Percentiles rank a stretch among this genome's conserved stretches.
phyloP scores from a whole-genome alignment of 2,113 vertebrate species.

The Elanoides forficatus region DNA sequence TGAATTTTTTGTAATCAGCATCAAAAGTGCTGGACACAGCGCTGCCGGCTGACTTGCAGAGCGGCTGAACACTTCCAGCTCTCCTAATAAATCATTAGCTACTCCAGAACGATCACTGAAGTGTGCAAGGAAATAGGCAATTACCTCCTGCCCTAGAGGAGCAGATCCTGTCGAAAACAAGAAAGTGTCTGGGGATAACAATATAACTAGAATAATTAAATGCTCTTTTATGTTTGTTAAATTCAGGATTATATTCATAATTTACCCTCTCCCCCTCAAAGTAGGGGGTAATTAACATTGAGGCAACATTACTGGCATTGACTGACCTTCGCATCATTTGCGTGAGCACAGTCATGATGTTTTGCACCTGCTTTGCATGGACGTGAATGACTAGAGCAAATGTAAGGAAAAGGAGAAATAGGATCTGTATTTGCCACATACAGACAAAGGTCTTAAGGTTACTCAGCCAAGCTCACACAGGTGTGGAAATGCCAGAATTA shows the following conservation, averaged over 20 bases:
- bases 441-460: background rate
- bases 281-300: background rate
- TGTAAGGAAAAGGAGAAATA: background rate
- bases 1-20: background rate
- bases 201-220: slow-evolving; percentile 9
- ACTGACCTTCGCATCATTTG: background rate
- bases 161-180: background rate
- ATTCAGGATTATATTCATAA: background rate
- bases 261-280: background rate
- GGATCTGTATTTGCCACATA: background rate
- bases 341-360: rapidly evolving
- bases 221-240: background rate
- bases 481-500: background rate
- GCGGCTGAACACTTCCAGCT: background rate
- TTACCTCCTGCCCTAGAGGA: slow-evolving; percentile 47
- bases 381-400: background rate
- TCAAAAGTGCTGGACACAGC: background rate
- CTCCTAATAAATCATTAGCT: slow-evolving; percentile 45
- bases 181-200: background rate
- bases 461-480: background rate
- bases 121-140: slow-evolving; percentile 38
- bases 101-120: background rate
- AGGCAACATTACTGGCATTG: background rate
- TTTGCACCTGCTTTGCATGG: background rate
- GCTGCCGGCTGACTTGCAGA: background rate